Evolutionary conservation across 2,888 invertebrate genomes (phyloP), one percentile per base, ranked within the genome.

Genomic region (Drosophila nigritarsus): DNA sequence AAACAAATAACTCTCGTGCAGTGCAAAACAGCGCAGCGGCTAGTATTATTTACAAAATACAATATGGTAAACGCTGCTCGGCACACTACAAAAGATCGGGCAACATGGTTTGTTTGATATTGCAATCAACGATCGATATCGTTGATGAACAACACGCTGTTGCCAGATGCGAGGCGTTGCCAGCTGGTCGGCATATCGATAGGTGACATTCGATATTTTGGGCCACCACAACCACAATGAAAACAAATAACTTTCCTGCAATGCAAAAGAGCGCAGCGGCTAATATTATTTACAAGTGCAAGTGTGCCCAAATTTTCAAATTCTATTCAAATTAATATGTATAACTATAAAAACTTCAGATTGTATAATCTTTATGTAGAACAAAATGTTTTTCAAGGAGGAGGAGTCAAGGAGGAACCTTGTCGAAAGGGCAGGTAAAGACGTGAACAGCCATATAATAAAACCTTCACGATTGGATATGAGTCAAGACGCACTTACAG

Each of bases 1-100:
- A 36, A 54, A 36, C 51, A 65, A 65, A 61, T 53, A 61, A 30
- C 6, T 38, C 9, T 29, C 34, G 38, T 38, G 54, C 53, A 60
- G 42, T 69, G 42, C 38, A 29, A 55, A 55, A 55, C 59, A 29
- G 40, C 50, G 55, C 38, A 24, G 24, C 50, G 34, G 2, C 8
- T 30, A 2, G 8, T 30, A 30, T 2, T 8, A 32, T 32, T 32
- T 0, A 9, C 30, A 32, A 32, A 32, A 32, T 32, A 32, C 3
- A 32, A 9, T 32, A 3, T 32, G 30, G 30, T 32, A 32, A 9
- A 3, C 67, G 38, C 53, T 59, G 58, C 32, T 32, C 32, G 70
- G 74, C 63, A 73, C 15, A 20, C 45, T 20, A 8, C 7, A 7
- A 7, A 15, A 20, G 1, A 20, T 20, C 13, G 45, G 3, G 7